phyloP scores from a whole-genome alignment of 2,113 vertebrate species.

The Sorex fumeus region DNA sequence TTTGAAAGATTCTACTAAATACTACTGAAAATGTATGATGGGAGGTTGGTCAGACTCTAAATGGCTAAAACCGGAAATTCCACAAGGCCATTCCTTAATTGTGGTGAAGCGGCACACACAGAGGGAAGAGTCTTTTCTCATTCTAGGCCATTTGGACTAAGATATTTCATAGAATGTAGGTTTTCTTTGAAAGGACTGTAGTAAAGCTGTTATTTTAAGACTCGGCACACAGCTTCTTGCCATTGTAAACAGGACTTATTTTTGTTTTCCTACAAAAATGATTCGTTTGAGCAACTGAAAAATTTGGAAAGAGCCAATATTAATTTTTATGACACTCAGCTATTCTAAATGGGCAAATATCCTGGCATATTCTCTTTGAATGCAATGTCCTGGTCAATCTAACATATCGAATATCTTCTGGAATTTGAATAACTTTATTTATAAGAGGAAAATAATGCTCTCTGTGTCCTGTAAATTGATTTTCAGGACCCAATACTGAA shows the following conservation, averaged over 20 bases:
- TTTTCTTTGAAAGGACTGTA: slow-evolving; percentile 58
- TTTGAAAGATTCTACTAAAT: slow-evolving; percentile 74
- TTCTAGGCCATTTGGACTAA: slow-evolving; percentile 4
- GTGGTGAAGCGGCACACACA: background rate
- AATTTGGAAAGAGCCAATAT: background rate
- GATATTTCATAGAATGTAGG: slow-evolving; percentile 52
- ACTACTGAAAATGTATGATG: slow-evolving; percentile 77
- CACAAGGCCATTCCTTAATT: slow-evolving; percentile 62
- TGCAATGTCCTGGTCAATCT: background rate
- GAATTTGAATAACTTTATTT: slow-evolving; percentile 61
- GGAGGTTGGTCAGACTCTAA: slow-evolving; percentile 72
- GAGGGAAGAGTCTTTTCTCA: background rate
- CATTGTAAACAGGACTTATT: background rate
- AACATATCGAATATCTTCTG: background rate
- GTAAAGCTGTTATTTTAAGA: slow-evolving; percentile 54
- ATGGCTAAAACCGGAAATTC: slow-evolving; percentile 72
- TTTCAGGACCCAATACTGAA: slow-evolving; percentile 62
- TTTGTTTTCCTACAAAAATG: slow-evolving; percentile 46
- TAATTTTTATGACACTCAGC: slow-evolving; percentile 7
- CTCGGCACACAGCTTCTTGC: background rate
- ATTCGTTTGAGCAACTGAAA: slow-evolving; percentile 29
- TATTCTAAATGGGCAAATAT: background rate
- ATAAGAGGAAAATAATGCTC: background rate
- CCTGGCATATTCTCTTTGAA: background rate
- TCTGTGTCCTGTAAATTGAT: slow-evolving; percentile 46